These are phyloP conservation scores for Drosophila lacteicornis DNA, from an alignment of 1,140 invertebrate genomes.

Conservation along the genomic window DNA sequence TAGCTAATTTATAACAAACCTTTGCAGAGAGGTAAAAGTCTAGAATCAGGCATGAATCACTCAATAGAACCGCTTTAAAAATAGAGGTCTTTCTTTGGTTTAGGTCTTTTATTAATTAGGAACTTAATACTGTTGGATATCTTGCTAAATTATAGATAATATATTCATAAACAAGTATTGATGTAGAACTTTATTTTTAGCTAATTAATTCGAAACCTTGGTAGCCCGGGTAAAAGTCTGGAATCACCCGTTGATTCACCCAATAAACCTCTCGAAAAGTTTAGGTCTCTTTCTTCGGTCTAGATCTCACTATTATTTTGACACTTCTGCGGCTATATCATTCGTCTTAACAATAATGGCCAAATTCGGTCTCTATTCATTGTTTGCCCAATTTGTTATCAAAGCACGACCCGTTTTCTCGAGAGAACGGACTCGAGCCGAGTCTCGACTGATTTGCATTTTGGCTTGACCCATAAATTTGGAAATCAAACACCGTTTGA, in stretches of 20 bases:
- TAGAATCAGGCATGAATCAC: slow-evolving; percentile 11
- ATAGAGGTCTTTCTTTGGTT: slow-evolving; percentile 13
- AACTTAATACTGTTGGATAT: neutral
- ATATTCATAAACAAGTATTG: neutral
- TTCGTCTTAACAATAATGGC: slow-evolving; percentile 26
- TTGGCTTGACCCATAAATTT: slow-evolving; percentile 70
- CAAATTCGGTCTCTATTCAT: slow-evolving; percentile 26
- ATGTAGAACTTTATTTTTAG: neutral
- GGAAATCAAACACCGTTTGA: slow-evolving; percentile 72
- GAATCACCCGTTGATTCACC: slow-evolving; percentile 13
- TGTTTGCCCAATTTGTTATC: slow-evolving; percentile 56
- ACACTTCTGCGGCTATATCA: slow-evolving; percentile 19
- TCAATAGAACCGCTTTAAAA: neutral
- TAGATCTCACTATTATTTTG: slow-evolving; percentile 7
- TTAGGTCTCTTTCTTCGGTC: slow-evolving; percentile 11
- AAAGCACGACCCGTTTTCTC: slow-evolving; percentile 58
- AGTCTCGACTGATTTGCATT: slow-evolving; percentile 57
- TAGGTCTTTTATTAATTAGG: slow-evolving; percentile 3
- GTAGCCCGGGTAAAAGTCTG: neutral
- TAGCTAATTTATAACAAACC: neutral
- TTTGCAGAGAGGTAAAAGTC: neutral
- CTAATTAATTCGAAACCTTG: neutral
- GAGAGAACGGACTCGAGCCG: slow-evolving; percentile 42
- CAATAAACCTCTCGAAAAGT: slow-evolving; percentile 3
- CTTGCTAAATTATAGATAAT: neutral